These are phyloP conservation scores for Piezodorus guildinii DNA, from an alignment of 1,140 invertebrate genomes.

Conservation along the genomic window DNA sequence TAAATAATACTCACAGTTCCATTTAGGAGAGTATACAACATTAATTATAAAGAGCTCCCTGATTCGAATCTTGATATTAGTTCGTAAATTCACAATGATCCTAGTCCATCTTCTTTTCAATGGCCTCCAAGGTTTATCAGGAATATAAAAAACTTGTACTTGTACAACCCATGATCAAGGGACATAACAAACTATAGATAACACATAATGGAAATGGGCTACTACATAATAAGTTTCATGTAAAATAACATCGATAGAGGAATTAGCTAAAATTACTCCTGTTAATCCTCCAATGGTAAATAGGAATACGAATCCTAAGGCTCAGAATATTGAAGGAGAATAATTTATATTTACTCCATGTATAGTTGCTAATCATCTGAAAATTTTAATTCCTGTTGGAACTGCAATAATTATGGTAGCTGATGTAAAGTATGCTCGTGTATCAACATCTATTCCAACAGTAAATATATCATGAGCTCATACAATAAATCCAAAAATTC, in stretches of 20 bases:
- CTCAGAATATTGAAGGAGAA: slow-evolving; percentile 42
- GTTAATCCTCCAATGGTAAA: slow-evolving; percentile 51
- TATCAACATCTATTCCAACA: slow-evolving; percentile 56
- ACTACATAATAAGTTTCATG: slow-evolving; percentile 61
- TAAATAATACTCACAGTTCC: no score
- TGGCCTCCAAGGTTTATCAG: no score
- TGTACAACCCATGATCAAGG: no score
- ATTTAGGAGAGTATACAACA: no score
- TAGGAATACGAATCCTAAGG: slow-evolving; percentile 58
- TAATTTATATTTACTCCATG: slow-evolving; percentile 36
- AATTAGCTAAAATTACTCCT: slow-evolving; percentile 34
- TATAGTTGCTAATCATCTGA: slow-evolving; percentile 43
- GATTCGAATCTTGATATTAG: no score
- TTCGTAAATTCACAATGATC: no score
- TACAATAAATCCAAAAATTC: slow-evolving; percentile 52
- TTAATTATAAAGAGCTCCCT: no score
- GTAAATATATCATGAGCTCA: slow-evolving; percentile 63
- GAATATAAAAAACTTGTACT: no score
- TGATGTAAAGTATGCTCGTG: no score
- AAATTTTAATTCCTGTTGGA: slow-evolving; percentile 55
- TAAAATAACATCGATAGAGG: slow-evolving; percentile 44
- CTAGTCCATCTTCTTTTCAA: no score
- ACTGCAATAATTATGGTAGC: slow-evolving; percentile 49
- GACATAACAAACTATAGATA: no score
- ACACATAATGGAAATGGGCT: slow-evolving; percentile 43